Evolutionary conservation across 2,797 vertebrate species (phyloP), one percentile per base, ranked within the genome.

Genomic region (Falco novaeseelandiae): DNA sequence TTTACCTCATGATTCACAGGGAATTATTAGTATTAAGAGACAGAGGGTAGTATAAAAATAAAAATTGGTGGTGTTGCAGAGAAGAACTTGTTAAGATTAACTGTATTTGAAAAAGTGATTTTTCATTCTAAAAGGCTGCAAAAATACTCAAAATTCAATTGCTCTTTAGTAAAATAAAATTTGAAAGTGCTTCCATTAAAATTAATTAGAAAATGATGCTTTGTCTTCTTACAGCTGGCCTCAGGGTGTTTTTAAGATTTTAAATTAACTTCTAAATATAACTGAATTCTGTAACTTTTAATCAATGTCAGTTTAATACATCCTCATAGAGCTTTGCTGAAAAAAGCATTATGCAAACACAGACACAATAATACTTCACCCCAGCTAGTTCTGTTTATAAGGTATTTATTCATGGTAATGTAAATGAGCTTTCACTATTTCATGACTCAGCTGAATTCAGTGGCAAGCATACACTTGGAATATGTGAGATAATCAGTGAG

Each of bases 191-290:
- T 92, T 82, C 70, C 23, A 51, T 80, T 82, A 82, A 90, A 95
- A 89, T 85, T 30, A 93, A 70, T 93, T 83, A 73, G 51, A 72
- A 87, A 62, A 84, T 44, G 4, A 65, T 69, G 55, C 21, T 95
- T 93, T 92, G 55, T 89, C 70, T 86, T 95, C 38, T 55, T 91
- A 44, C 34, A 79, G 27, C 42, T 87, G 54, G 54, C 89, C 74
- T 85, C 30, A 6, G 59, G 82, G 55, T 89, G 71, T 84, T 92
- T 94, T 92, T 82, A 94, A 89, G 82, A n/a, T 94, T 89, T 89
- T 61, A 93, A 90, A 91, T 85, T 48, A 72, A 79, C 23, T 73
- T 95, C 87, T 96, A 93, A 95, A 87, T 89, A 80, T 85, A 91
- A 80, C 66, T 58, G 62, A 87, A 76, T 87, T 92, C 71, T 91